These are phyloP conservation scores for Rhea pennata DNA, from an alignment of 2,113 vertebrate genomes.

Conservation along the genomic window DNA sequence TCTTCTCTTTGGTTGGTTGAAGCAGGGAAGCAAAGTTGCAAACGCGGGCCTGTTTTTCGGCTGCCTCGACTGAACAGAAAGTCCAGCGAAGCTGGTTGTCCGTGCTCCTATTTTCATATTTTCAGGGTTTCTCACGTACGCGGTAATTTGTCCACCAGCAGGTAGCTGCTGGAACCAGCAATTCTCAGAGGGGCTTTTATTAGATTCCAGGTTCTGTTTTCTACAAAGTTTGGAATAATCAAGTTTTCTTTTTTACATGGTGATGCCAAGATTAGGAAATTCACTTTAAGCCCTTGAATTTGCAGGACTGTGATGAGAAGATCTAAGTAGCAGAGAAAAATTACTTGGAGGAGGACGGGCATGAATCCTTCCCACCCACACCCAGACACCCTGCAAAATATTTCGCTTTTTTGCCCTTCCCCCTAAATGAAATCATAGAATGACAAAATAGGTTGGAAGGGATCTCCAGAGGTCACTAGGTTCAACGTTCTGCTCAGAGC, in stretches of 20 bases:
- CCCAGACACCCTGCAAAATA: not conserved
- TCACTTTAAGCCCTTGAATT: not conserved
- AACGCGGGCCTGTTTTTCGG: not conserved
- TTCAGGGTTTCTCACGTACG: not conserved
- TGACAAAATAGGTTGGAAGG: not conserved
- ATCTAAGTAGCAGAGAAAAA: not conserved
- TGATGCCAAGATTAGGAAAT: not conserved
- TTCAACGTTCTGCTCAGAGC: not conserved
- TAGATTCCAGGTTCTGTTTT: not conserved
- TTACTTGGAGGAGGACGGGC: not conserved
- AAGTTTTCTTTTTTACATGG: not conserved
- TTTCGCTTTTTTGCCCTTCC: not conserved
- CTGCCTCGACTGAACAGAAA: not conserved
- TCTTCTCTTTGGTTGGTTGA: not conserved
- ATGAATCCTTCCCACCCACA: not conserved
- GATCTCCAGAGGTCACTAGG: not conserved
- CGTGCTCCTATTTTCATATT: not conserved
- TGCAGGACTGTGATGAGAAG: fast-evolving
- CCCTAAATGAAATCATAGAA: not conserved
- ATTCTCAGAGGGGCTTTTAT: not conserved
- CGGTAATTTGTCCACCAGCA: not conserved
- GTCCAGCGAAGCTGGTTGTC: not conserved
- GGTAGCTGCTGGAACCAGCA: not conserved
- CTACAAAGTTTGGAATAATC: not conserved
- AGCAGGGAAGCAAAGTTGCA: not conserved